These are phyloP conservation scores for Lampris incognitus DNA, from an alignment of 2,113 vertebrate species.

Conservation along the genomic window DNA sequence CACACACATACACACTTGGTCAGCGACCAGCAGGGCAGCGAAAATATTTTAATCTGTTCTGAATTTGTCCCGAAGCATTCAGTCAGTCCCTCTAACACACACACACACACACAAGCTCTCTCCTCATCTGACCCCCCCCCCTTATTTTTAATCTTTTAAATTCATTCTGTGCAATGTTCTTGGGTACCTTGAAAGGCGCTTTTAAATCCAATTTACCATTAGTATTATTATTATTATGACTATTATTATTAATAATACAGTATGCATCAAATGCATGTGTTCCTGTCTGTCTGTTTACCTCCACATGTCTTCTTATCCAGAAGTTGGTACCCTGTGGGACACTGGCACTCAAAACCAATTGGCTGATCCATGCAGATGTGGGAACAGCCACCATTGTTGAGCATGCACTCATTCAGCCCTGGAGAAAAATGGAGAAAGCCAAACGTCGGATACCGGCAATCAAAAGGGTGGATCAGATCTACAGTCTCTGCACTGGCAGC, in stretches of 20 bases:
- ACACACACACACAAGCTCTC: no score
- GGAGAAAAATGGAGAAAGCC: slow-evolving; percentile 43
- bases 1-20: slow-evolving; percentile 1
- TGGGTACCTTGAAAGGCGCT: no score
- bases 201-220: no score
- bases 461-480: neutral
- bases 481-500: no score
- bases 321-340: slow-evolving; percentile 92
- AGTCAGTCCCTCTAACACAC: no score
- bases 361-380: slow-evolving; percentile 94
- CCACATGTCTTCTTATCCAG: slow-evolving; percentile 97
- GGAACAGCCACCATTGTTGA: slow-evolving; percentile 96
- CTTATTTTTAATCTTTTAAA: neutral
- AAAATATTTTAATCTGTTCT: no score
- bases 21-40: slow-evolving; percentile 5
- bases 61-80: no score
- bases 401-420: slow-evolving; percentile 86
- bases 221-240: no score
- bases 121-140: neutral
- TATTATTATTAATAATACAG: no score
- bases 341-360: slow-evolving; percentile 94
- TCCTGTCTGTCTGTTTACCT: slow-evolving; percentile 81
- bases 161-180: no score
- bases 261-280: neutral
- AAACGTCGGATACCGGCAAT: slow-evolving; percentile 24